A percentile compares a stretch with the other conserved stretches of the same genome.
Evolutionary conservation across 2,113 vertebrate species (phyloP).

Genomic region (Xiphophorus maculatus): DNA sequence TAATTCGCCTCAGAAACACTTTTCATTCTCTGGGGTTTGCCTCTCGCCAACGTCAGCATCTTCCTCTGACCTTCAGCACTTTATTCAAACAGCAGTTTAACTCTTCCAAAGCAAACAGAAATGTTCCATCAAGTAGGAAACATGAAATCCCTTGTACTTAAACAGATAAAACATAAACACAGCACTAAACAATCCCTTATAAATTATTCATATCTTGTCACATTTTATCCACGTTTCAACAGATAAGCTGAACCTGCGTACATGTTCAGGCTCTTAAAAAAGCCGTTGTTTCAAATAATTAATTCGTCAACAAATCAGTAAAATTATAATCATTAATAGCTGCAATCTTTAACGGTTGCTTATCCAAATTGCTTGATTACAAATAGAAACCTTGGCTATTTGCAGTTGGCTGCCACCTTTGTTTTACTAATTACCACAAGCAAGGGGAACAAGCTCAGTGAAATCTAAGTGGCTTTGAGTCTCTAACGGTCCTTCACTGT

Average conservation of each 20-base stretch:
- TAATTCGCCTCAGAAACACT: background rate
- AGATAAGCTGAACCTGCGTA: too few species aligned
- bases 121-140: background rate
- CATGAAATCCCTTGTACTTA: background rate
- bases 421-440: slow-evolving; percentile 52
- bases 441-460: slow-evolving; percentile 62
- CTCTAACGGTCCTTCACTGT: slow-evolving; percentile 29
- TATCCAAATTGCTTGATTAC: background rate
- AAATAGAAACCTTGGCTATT: slow-evolving; percentile 13
- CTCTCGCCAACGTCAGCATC: background rate
- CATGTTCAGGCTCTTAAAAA: background rate
- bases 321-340: background rate
- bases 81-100: background rate
- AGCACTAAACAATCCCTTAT: background rate
- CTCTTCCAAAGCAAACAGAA: background rate
- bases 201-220: background rate
- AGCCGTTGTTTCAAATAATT: background rate
- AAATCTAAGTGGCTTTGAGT: slow-evolving; percentile 48
- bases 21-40: background rate
- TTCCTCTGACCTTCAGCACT: background rate
- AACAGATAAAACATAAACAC: background rate
- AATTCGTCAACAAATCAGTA: background rate
- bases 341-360: background rate
- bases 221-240: background rate
- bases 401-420: slow-evolving; percentile 31